These are phyloP conservation scores for Autographa pulchrina DNA, from an alignment of 2,888 invertebrate species.

Conservation along the genomic window DNA sequence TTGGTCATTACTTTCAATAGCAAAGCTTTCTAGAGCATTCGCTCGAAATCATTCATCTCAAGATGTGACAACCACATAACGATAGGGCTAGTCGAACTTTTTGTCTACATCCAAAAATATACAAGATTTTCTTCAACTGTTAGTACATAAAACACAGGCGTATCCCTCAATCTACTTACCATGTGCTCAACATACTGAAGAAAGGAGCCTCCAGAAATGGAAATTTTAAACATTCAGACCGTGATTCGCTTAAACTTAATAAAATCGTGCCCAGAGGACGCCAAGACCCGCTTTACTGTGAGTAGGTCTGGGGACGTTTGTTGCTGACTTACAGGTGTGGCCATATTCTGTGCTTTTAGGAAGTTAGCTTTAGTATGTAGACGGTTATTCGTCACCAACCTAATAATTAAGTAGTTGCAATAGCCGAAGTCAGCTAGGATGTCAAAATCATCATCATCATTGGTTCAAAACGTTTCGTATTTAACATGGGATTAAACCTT, in stretches of 20 bases:
- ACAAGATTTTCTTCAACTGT: neutral
- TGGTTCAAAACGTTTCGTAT: no score
- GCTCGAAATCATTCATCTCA: neutral
- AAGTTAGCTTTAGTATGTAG: neutral
- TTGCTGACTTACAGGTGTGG: neutral
- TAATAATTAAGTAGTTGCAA: no score
- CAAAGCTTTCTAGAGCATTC: no score
- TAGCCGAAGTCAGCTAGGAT: no score
- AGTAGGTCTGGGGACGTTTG: slow-evolving; percentile 14
- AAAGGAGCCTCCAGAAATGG: slow-evolving; percentile 35
- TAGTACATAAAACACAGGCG: slow-evolving; percentile 41
- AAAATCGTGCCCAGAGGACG: slow-evolving; percentile 38
- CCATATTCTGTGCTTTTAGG: neutral
- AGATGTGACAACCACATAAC: neutral
- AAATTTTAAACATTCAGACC: slow-evolving; percentile 42
- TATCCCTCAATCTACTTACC: slow-evolving; percentile 42
- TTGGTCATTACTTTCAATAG: no score
- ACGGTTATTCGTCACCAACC: no score
- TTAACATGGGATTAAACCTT: no score
- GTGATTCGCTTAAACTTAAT: slow-evolving; percentile 30
- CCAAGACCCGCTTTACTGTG: neutral
- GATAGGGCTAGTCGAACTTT: neutral
- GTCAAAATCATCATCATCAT: no score
- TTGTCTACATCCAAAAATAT: slow-evolving; percentile 8
- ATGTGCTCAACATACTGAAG: slow-evolving; percentile 37